Percentiles rank a stretch among this genome's conserved stretches.
Conservation (phyloP, 2,797 vertebrate species). For the Catharus ustulatus region DNA sequence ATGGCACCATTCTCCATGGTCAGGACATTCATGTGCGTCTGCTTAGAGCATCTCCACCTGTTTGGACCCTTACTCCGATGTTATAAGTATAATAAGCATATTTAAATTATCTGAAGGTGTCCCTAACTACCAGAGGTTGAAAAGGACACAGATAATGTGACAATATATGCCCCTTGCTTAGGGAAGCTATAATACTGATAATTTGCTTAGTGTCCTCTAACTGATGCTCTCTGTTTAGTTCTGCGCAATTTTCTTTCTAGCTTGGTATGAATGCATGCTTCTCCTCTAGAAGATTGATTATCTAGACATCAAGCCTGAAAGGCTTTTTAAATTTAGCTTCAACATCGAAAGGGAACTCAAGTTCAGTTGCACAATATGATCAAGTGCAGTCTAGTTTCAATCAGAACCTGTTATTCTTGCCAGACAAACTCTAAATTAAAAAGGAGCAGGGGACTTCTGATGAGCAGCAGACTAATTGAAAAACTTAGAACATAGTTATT, state of each 20-base stretch:
- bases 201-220: background rate
- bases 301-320: background rate
- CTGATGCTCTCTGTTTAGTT: background rate
- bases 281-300: background rate
- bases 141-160: background rate
- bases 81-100: background rate
- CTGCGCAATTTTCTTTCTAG: background rate
- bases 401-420: background rate
- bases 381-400: constrained; percentile 1
- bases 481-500: background rate
- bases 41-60: background rate
- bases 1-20: background rate
- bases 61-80: background rate
- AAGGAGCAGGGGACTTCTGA: background rate
- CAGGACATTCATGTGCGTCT: background rate
- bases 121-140: background rate
- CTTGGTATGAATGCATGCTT: background rate
- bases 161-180: background rate
- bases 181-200: background rate
- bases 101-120: background rate
- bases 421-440: background rate
- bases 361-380: background rate
- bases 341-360: background rate
- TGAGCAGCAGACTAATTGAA: background rate
- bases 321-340: background rate